Evolutionary conservation across 2,113 vertebrate genomes (phyloP), one percentile per base, ranked within the genome.

Genomic region (Phoxinus phoxinus): DNA sequence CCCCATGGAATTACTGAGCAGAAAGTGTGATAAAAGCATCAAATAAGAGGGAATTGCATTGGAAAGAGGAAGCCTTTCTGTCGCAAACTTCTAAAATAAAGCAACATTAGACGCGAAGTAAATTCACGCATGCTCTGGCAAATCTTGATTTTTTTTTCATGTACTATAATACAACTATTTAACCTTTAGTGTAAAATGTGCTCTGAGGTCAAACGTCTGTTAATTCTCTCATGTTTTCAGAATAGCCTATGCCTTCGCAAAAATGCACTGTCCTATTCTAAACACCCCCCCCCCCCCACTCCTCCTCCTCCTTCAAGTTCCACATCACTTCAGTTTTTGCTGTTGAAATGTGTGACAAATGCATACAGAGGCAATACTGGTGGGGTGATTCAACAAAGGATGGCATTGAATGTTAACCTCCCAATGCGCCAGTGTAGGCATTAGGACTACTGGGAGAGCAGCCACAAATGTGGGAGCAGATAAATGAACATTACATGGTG

Each of bases 401-500:
- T 96, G 91, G 91, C 92, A 93, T 94, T 94, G 95, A 97, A 92
- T 93, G 92, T 84, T 92, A 93, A 91, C 94, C 95, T 95, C 96
- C 96, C 94, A 96, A 93, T 63, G 86, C 84, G 95, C 89, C 90
- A 89, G 94, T 94, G 94, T 94, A 91, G 89, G 92, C 93, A 91
- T 91, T 88, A 92, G 86, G 94, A 59, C 37, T 73, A 83, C 15
- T 21, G 63, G 69, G 83, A 71, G 73, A 93, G 92, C 90, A 91
- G 92, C 87, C 94, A 92, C 90, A 94, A 93, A 95, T 94, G 94
- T 95, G 91, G 74, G 93, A 90, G 92, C 91, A 86, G 86, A 93
- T 95, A 94, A 96, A 95, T 94, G 94, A 94, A 95, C 93, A 97
- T 97, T 96, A 96, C 96, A 96, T 95, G 95, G 94, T 94, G 94